phyloP scores from a whole-genome alignment of 2,888 invertebrate species.

The Drosophila affinis region DNA sequence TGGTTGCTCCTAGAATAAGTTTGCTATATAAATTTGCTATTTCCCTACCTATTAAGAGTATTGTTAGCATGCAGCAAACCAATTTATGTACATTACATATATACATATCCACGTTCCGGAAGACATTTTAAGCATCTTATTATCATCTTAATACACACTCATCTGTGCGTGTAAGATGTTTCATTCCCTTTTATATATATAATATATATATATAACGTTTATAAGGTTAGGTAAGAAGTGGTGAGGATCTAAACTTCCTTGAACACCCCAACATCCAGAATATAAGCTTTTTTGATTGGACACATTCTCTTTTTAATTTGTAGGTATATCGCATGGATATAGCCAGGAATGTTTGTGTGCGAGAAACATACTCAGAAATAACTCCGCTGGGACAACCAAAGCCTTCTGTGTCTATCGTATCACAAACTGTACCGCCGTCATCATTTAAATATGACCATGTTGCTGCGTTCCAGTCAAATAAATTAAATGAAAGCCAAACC shows the following conservation, averaged over 20 bases:
- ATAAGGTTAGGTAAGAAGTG: not conserved
- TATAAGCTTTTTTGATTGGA: not conserved
- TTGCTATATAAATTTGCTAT: not conserved
- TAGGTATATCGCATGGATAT: slow-evolving; percentile 90
- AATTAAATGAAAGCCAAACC: slow-evolving; percentile 31
- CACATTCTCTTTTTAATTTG: slow-evolving; percentile 1
- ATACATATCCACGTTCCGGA: slow-evolving; percentile 14
- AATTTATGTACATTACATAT: not conserved
- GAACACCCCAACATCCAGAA: not conserved
- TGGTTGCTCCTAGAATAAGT: not conserved
- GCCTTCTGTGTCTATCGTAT: slow-evolving; percentile 16
- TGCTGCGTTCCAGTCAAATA: slow-evolving; percentile 32
- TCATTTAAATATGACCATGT: slow-evolving; percentile 38
- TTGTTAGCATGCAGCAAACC: not conserved
- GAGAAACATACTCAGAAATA: slow-evolving; percentile 82
- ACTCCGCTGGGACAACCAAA: slow-evolving; percentile 37
- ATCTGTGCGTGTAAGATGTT: not conserved
- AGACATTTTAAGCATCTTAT: slow-evolving; percentile 60
- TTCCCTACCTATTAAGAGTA: not conserved
- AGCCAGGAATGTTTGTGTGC: slow-evolving; percentile 90
- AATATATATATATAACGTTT: not conserved
- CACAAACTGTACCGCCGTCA: slow-evolving; percentile 12
- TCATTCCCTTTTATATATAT: too few relatives aligned
- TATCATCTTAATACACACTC: slow-evolving; percentile 1
- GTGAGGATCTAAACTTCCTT: not conserved